Evolutionary conservation across 2,797 vertebrate genomes (phyloP), one percentile per base, ranked within the genome.

Genomic region (Anguilla megastoma): DNA sequence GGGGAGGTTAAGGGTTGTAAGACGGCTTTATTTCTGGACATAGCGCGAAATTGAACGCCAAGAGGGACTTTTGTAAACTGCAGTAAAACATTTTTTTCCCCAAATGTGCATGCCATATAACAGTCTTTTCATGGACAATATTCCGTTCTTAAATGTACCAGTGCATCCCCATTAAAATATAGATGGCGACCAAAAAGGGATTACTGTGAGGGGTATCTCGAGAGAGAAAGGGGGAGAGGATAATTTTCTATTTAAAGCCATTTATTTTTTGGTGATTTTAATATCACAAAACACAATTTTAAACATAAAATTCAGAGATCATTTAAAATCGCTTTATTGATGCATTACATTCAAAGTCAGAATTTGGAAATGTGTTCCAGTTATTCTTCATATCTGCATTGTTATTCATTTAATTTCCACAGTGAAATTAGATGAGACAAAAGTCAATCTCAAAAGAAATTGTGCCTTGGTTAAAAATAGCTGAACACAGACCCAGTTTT

Each of bases 1-100:
- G 93, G 91, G 91, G 93, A 69, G 90, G 92, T 92, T 86, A 90
- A 87, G 86, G 92, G 92, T 95, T 96, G 95, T 95, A 95, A 90
- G 91, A 93, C 82, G 92, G 90, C 90, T 89, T 92, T 93, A 71
- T 90, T 90, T 94, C 92, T 66, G 87, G 36, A 63, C 8, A 87
- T 58, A 52, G 87, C 86, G 87, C 71, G 50, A 88, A 90, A 33
- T 88, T 85, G 91, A 89, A 90, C 92, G 89, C 89, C 89, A 36
- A 89, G 92, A 90, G 91, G 90, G 88, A 88, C 90, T 89, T 93
- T 90, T 93, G 90, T 88, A 92, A 84, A 85, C 69, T 85, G 45
- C 66, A 54, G 48, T 58, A 85, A 18, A 50, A n/a, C 87, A 50
- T 74, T 88, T 36, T 69, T 27, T 27, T 10, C 14, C 8, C 18